These are phyloP conservation scores for Xylophagus ater DNA, from an alignment of 2,888 invertebrate species.

Conservation along the genomic window DNA sequence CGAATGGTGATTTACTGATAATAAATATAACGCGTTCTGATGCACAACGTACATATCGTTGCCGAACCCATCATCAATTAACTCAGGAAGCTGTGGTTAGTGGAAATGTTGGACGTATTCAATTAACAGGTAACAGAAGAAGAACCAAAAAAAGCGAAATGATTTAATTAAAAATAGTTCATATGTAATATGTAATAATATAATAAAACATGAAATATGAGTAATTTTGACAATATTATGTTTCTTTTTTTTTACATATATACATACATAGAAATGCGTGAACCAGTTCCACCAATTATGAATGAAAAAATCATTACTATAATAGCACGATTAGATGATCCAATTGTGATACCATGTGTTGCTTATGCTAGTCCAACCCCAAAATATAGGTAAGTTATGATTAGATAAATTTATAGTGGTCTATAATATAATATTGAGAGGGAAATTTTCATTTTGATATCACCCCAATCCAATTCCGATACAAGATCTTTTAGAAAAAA, in stretches of 20 bases:
- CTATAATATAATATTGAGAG: too few species aligned
- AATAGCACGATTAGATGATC: slow-evolving; percentile 42
- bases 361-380: slow-evolving; percentile 51
- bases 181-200: background rate
- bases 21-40: slow-evolving; percentile 47
- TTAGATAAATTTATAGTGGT: too few species aligned
- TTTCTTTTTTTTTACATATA: slow-evolving; percentile 7
- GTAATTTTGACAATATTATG: background rate
- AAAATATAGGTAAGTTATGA: slow-evolving; percentile 42
- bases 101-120: slow-evolving; percentile 45
- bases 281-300: slow-evolving; percentile 47
- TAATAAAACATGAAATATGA: background rate
- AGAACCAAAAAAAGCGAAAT: too few species aligned
- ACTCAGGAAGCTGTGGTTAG: slow-evolving; percentile 49
- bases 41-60: slow-evolving; percentile 46
- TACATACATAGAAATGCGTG: slow-evolving; percentile 43
- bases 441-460: too few species aligned
- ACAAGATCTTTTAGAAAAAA: too few species aligned
- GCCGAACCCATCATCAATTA: slow-evolving; percentile 49
- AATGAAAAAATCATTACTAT: slow-evolving; percentile 43
- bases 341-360: slow-evolving; percentile 49
- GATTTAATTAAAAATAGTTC: background rate
- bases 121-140: slow-evolving; percentile 44
- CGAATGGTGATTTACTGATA: slow-evolving; percentile 49
- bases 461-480: too few species aligned